Evolutionary conservation across 1,140 invertebrate species (phyloP).

Genomic region (Bombus pascuorum): DNA sequence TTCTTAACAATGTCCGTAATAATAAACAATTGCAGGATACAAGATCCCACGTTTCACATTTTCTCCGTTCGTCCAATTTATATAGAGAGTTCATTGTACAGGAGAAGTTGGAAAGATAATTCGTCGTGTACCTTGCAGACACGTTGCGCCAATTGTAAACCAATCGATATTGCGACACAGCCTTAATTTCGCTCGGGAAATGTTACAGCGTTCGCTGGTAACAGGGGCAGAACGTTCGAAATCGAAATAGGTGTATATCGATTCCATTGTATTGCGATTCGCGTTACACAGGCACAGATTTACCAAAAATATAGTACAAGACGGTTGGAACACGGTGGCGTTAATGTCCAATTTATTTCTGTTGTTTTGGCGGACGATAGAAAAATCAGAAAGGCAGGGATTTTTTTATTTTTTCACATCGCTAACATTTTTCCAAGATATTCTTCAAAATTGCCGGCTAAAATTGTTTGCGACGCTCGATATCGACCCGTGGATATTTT

Average conservation of each 20-base stretch:
- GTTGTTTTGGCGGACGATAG: neutral
- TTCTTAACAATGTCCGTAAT: neutral
- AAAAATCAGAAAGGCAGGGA: neutral
- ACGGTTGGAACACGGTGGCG: too few relatives aligned
- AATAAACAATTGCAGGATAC: neutral
- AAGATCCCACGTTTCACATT: neutral
- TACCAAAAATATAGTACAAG: neutral
- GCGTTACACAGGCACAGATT: neutral
- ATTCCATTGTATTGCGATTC: neutral
- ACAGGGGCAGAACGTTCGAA: neutral
- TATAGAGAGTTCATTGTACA: too few relatives aligned
- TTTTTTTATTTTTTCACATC: neutral
- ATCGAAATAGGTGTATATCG: neutral
- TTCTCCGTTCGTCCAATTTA: too few relatives aligned
- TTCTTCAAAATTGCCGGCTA: too few relatives aligned
- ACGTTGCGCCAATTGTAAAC: conserved; percentile 10
- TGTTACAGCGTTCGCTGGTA: neutral
- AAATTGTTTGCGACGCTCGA: too few relatives aligned
- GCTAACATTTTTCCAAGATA: neutral
- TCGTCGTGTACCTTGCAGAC: conserved; percentile 2
- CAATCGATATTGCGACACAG: conserved; percentile 34
- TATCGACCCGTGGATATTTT: neutral
- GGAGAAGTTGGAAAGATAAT: neutral
- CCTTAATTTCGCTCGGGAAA: conserved; percentile 4
- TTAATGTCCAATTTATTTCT: neutral